Evolutionary conservation across 2,888 invertebrate genomes (phyloP), one percentile per base, ranked within the genome.

Genomic region (Pseudanteris insignis): DNA sequence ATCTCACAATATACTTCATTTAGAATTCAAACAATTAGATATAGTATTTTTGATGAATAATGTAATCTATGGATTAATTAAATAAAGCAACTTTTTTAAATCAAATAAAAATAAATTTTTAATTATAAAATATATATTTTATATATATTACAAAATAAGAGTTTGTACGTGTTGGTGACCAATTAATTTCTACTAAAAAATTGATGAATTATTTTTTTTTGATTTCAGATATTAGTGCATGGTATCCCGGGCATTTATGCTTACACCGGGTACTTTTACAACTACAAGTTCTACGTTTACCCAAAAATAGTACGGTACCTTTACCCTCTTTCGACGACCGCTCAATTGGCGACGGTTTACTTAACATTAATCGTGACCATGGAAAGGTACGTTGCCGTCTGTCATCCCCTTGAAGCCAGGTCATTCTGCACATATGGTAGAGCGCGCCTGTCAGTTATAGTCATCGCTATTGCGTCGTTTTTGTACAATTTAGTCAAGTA

Each of bases 331-430:
- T 94, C 92, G 4, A 86, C 91, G 78, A 90, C 90, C 12, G 90
- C 92, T 46, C 95, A 97, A 82, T 95, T 96, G 63, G 92, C 94
- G 59, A 94, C 96, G 41, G 94, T 95, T 48, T 97, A 96, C 83
- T 85, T 97, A 74, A 91, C 91, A 33, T 84, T 91, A 58, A 94
- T 93, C 63, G 93, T 96, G 50, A 94, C 95, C 0, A 83, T 95
- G 71, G 96, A 96, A 80, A 86, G 97, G 46, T 98, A 95, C 83
- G 94, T 96, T 62, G 96, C 96, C 2, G 93, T 94, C 21, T 93
- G 93, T 75, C 92, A 92, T 76, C 96, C 96, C 0, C 83, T 97
- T 40, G 86, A 88, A 64, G 95, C 96, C 1, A 85, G 93, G 44
- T 91, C 92, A 1, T 85, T 96, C 68, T 96, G 96, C 82, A 96